phyloP scores from a whole-genome alignment of 2,888 invertebrate genomes.

The Lingula anatina region DNA sequence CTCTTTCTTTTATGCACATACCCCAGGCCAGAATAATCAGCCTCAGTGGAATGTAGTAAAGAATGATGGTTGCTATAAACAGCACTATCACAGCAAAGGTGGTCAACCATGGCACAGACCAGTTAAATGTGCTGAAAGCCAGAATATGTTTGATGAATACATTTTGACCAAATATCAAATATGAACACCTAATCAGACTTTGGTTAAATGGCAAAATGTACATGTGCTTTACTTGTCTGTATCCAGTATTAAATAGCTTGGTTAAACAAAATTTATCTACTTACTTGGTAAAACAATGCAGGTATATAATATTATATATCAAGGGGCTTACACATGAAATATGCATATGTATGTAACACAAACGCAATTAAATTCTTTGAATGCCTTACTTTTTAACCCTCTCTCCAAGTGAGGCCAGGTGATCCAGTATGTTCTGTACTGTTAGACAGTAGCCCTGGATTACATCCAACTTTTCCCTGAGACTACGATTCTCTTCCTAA shows the following conservation, averaged over 20 bases:
- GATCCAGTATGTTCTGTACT: slow-evolving; percentile 93
- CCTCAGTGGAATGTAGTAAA: slow-evolving; percentile 84
- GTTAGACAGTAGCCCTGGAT: slow-evolving; percentile 96
- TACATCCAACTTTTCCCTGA: slow-evolving; percentile 87
- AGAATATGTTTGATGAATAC: too few relatives aligned
- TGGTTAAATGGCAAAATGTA: too few relatives aligned
- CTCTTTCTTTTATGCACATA: slow-evolving; percentile 24
- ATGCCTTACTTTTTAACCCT: slow-evolving; percentile 82
- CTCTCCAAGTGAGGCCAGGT: slow-evolving; percentile 88
- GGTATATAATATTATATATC: too few relatives aligned
- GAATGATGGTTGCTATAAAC: slow-evolving; percentile 67
- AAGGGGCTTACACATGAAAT: too few relatives aligned
- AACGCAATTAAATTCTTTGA: too few relatives aligned
- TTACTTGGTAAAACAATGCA: too few relatives aligned
- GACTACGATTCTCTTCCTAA: slow-evolving; percentile 86
- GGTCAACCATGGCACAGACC: slow-evolving; percentile 93
- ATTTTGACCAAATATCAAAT: too few relatives aligned
- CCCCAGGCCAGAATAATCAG: slow-evolving; percentile 91
- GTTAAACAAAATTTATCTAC: too few relatives aligned
- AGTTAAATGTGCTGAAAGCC: slow-evolving; percentile 82
- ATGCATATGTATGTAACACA: too few relatives aligned
- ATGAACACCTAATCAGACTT: too few relatives aligned
- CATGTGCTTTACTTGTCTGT: too few relatives aligned
- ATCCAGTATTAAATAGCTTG: too few relatives aligned
- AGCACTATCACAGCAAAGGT: slow-evolving; percentile 81